These are phyloP conservation scores for Sebastes glaucus DNA, from an alignment of 2,797 vertebrate genomes.

Conservation along the genomic window DNA sequence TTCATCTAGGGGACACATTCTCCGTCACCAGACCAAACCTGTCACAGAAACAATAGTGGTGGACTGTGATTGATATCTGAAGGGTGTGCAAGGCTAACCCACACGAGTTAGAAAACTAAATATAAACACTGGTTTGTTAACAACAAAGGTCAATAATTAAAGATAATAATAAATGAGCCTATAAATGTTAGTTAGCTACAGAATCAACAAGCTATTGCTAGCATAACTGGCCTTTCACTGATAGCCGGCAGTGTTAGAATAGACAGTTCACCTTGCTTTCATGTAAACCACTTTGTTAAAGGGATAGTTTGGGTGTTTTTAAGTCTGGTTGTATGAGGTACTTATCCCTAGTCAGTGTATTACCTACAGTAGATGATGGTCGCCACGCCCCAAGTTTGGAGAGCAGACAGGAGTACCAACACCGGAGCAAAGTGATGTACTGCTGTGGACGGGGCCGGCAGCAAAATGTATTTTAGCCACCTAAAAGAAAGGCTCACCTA, in stretches of 20 bases:
- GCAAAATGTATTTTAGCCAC: too few species aligned
- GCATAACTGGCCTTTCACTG: neutral
- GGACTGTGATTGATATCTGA: neutral
- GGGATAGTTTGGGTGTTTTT: too few species aligned
- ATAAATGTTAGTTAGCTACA: neutral
- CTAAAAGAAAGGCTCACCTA: too few species aligned
- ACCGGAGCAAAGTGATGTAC: accelerated
- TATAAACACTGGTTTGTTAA: constrained; percentile 2
- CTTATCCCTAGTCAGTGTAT: accelerated
- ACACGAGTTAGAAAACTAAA: neutral
- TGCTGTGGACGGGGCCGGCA: too few species aligned
- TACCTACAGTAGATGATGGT: too few species aligned
- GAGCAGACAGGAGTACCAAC: too few species aligned
- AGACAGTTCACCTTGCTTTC: neutral
- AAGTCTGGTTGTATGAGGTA: accelerated
- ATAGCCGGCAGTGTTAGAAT: neutral
- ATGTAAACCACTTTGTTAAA: neutral
- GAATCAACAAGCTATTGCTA: neutral
- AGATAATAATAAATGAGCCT: neutral
- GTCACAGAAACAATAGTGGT: neutral
- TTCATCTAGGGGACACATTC: constrained; percentile 28
- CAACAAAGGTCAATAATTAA: neutral
- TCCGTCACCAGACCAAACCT: constrained; percentile 36
- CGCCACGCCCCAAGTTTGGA: too few species aligned
- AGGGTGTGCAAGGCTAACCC: neutral